Conservation (phyloP, 2,113 vertebrate genomes). For the Rana temporaria region DNA sequence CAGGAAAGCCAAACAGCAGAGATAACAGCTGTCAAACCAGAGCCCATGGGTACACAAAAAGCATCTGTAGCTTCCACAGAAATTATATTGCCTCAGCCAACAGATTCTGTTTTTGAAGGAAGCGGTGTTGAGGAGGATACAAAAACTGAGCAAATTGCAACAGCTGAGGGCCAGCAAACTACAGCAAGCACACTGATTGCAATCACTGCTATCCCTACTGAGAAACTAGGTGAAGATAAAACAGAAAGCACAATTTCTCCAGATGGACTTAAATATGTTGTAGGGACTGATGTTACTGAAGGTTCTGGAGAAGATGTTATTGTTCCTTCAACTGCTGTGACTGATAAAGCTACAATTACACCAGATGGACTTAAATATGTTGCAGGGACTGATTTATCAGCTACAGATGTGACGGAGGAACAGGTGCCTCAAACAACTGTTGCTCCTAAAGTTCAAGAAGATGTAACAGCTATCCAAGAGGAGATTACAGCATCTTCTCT, state of each 20-base stretch:
- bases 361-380: constrained; percentile 53
- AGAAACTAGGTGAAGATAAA: constrained; percentile 61
- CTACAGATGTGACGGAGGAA: constrained; percentile 43
- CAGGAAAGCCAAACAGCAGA: background rate
- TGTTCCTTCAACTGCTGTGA: too few species aligned
- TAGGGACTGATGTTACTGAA: too few species aligned
- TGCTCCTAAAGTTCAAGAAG: constrained; percentile 50
- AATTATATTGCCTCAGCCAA: background rate
- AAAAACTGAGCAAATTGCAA: constrained; percentile 52
- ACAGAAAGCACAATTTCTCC: constrained; percentile 62
- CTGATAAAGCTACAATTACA: too few species aligned
- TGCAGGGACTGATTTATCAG: constrained; percentile 58
- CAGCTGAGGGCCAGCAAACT: background rate
- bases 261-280: constrained; percentile 57
- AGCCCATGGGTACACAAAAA: constrained; percentile 50
- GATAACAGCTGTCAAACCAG: constrained; percentile 8
- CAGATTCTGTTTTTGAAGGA: constrained; percentile 59
- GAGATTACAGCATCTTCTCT: background rate
- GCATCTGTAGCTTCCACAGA: constrained; percentile 27
- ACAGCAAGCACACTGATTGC: constrained; percentile 16
- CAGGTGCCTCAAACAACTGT: constrained; percentile 43
- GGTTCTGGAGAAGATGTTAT: too few species aligned
- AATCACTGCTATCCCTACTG: constrained; percentile 59
- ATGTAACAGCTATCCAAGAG: constrained; percentile 10
- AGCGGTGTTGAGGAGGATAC: constrained; percentile 60